These are phyloP conservation scores for Australoheros facetus DNA, from an alignment of 2,797 vertebrate species.

Conservation along the genomic window DNA sequence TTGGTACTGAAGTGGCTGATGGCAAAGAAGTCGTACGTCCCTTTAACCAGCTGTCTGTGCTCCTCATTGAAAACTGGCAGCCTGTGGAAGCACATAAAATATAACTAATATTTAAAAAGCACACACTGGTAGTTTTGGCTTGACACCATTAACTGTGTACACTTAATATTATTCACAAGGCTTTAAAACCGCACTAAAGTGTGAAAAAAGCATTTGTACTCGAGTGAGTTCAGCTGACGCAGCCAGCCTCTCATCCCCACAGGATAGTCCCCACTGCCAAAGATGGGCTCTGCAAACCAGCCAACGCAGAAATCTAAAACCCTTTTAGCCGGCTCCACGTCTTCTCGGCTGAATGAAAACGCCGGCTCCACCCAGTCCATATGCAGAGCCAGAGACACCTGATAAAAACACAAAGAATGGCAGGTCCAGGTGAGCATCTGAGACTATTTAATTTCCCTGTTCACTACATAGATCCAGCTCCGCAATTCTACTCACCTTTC, in stretches of 20 bases:
- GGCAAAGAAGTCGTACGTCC: conserved; percentile 94
- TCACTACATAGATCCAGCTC: not conserved
- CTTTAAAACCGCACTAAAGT: not conserved
- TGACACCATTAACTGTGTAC: not conserved
- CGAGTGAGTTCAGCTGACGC: conserved; percentile 81
- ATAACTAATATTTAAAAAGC: not conserved
- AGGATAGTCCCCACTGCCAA: conserved; percentile 93
- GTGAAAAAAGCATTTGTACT: conserved; percentile 56
- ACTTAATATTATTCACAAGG: not conserved
- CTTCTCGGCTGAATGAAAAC: conserved; percentile 88
- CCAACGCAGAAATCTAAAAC: conserved; percentile 90
- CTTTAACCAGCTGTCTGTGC: conserved; percentile 84
- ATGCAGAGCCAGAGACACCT: conserved; percentile 90
- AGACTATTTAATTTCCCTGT: not conserved
- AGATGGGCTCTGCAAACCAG: conserved; percentile 95
- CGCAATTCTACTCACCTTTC: conserved; percentile 73
- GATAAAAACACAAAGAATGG: conserved; percentile 10
- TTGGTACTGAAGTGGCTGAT: conserved; percentile 93
- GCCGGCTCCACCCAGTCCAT: conserved; percentile 96
- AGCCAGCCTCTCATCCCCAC: conserved; percentile 90
- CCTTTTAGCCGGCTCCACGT: conserved; percentile 87
- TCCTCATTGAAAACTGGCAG: conserved; percentile 91
- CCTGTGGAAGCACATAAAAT: conserved; percentile 50
- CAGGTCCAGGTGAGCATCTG: not conserved
- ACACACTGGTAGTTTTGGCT: not conserved